Conservation (phyloP, 2,113 vertebrate species). For the Chroicocephalus ridibundus region DNA sequence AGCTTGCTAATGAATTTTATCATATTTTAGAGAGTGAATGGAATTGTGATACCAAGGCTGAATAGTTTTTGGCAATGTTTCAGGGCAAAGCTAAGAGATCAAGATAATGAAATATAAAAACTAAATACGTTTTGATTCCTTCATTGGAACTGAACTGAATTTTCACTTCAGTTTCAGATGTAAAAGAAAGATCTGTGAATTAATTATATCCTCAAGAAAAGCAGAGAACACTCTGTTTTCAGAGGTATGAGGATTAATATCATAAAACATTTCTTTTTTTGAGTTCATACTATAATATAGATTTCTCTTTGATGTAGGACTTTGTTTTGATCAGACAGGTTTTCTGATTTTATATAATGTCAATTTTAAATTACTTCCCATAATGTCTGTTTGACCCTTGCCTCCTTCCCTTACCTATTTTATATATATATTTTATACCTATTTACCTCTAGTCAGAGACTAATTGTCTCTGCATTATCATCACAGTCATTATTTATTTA, state of each 20-base stretch:
- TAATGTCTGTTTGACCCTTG: not conserved
- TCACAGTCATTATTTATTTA: not conserved
- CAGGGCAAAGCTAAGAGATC: not conserved
- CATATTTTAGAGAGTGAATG: not conserved
- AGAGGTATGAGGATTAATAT: not conserved
- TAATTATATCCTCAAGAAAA: not conserved
- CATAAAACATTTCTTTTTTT: not conserved
- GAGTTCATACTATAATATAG: not conserved
- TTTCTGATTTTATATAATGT: not conserved
- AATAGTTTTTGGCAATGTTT: not conserved
- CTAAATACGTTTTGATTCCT: not conserved
- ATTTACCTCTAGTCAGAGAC: not conserved
- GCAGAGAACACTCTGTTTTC: not conserved
- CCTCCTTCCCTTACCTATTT: not conserved
- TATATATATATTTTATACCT: not conserved
- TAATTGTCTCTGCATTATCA: not conserved
- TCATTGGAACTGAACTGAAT: not conserved
- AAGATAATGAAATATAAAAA: not conserved
- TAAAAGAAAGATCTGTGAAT: not conserved
- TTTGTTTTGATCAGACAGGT: not conserved
- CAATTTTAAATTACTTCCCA: not conserved
- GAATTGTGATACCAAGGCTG: not conserved
- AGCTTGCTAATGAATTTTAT: not conserved
- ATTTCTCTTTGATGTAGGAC: not conserved
- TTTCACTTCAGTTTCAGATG: not conserved